Base-by-base conservation (phyloP, 2,113 vertebrate genomes). In the Heterotis niloticus region DNA sequence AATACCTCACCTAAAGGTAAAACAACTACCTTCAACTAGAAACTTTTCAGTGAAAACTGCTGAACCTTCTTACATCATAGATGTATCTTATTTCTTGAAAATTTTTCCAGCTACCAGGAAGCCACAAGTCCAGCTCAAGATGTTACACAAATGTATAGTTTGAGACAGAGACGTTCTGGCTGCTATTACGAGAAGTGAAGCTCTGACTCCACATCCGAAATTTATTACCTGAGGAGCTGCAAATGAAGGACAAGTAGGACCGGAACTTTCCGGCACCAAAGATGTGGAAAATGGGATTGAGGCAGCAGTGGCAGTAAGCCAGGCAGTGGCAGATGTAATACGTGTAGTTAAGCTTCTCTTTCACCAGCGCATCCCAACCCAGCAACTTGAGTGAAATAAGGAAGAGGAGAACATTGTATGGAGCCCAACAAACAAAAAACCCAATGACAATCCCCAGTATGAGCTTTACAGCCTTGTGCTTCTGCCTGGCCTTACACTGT, bases 401-500 rank as follows among this genome's bases (percentile, higher is more conserved):
- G 16, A 92, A 60, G 4, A 90, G 0, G 16, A 84, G 11, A 28
- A 92, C 64, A 20, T 89, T 92, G 62, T 89, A 91, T 0, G 90
- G 92, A 0, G 88, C 85, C 91, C 89, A 93, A 60, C 91, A 92
- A 75, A 92, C 69, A 54, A 93, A 92, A 71, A 91, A 92, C 28
- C 83, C 82, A 10, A 88, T 5, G 44, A 88, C 85, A 69, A 90
- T 88, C 66, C 64, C 18, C 13, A 90, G 87, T 44, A 91, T 92
- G 66, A 90, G 80, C 1, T 86, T 87, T 1, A 88, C 65, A 0
- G 85, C 88, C 64, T 80, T 88, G 65, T 81, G 18, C 54, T 90
- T 90, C 84, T 80, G 86, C 60, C 82, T 81, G 1, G 83, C 88
- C 1, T 85, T 87, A 13, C 87, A 79, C 11, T 14, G 76, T 44